A percentile compares a stretch with the other conserved stretches of the same genome.
Evolutionary conservation across 2,113 vertebrate genomes (phyloP).

Genomic region (Limanda limanda): DNA sequence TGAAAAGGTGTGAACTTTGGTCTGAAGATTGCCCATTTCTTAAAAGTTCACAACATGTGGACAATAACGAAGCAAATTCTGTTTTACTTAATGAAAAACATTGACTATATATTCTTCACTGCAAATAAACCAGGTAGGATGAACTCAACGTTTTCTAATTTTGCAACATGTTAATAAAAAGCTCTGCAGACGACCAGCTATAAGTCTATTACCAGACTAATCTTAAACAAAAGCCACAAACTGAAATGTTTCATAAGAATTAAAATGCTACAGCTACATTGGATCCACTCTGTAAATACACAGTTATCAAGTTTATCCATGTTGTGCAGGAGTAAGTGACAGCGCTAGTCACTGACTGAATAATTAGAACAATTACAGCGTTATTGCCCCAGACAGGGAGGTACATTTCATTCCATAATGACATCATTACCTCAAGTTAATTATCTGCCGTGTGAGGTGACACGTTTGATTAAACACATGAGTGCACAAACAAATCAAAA

Average conservation of each 20-base stretch:
- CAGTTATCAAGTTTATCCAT: conserved; percentile 51
- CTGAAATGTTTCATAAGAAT: conserved; percentile 13
- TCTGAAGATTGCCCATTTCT: too few relatives aligned
- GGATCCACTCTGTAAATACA: conserved; percentile 41
- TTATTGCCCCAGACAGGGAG: conserved; percentile 58
- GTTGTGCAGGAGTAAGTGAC: conserved; percentile 59
- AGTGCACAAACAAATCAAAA: conserved; percentile 68
- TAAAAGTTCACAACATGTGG: too few relatives aligned
- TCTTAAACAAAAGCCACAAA: neutral
- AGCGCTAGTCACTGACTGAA: conserved; percentile 52
- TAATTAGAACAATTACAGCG: conserved; percentile 66
- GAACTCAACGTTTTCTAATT: neutral
- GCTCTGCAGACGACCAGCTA: too few relatives aligned
- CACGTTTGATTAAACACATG: conserved; percentile 73
- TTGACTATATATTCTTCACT: too few relatives aligned
- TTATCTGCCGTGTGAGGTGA: conserved; percentile 65
- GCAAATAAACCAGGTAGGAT: neutral
- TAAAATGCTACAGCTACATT: conserved; percentile 31
- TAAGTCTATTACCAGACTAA: too few relatives aligned
- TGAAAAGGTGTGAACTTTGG: too few relatives aligned
- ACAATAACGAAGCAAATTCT: too few relatives aligned
- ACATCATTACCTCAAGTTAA: conserved; percentile 76
- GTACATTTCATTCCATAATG: conserved; percentile 69
- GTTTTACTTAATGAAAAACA: too few relatives aligned
- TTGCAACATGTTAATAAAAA: too few relatives aligned